These are phyloP conservation scores for Laothoe populi DNA, from an alignment of 2,888 invertebrate genomes.

Conservation along the genomic window DNA sequence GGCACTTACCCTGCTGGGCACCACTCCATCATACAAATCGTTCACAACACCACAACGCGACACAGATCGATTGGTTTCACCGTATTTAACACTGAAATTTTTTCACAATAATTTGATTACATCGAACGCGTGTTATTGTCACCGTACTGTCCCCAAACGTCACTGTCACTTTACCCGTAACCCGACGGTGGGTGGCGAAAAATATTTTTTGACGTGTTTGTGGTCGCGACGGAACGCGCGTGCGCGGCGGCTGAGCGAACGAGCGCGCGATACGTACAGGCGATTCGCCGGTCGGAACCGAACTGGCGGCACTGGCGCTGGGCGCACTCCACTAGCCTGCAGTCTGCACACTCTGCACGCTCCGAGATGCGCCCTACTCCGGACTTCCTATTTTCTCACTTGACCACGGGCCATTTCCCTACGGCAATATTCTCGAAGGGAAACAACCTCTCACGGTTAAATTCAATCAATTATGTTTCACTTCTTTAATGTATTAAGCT, in stretches of 20 bases:
- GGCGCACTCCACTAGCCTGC: constrained; percentile 33
- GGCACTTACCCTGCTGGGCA: constrained; percentile 60
- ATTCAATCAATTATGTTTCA: constrained; percentile 15
- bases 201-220: constrained; percentile 53
- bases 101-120: constrained; percentile 40
- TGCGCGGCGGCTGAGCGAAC: constrained; percentile 55
- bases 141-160: constrained; percentile 69
- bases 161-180: constrained; percentile 76
- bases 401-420: constrained; percentile 7
- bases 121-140: constrained; percentile 62
- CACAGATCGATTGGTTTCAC: constrained; percentile 57
- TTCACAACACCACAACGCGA: constrained; percentile 52
- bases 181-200: constrained; percentile 66
- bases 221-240: constrained; percentile 65
- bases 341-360: too few species aligned
- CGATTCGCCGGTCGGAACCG: constrained; percentile 59
- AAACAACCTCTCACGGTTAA: constrained; percentile 8
- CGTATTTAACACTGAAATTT: constrained; percentile 54
- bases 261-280: constrained; percentile 47
- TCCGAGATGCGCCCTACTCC: constrained; percentile 50
- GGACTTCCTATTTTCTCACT: constrained; percentile 50
- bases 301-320: constrained; percentile 54
- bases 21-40: constrained; percentile 54
- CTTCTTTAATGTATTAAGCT: constrained; percentile 1
- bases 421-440: constrained; percentile 18